These are phyloP conservation scores for Chironomus tepperi DNA, from an alignment of 1,140 invertebrate genomes.

Conservation along the genomic window DNA sequence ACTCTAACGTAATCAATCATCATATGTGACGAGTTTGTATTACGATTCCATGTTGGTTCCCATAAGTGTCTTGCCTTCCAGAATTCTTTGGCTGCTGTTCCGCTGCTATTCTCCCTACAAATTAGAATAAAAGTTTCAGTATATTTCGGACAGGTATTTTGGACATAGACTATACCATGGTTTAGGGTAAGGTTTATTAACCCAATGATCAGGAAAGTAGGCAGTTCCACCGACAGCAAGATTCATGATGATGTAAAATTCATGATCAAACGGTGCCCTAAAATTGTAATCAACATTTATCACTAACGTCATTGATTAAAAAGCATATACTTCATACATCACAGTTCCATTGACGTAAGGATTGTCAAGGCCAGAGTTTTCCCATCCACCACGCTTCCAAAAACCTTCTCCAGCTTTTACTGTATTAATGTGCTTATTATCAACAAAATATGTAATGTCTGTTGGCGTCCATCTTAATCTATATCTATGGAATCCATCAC, in stretches of 20 bases:
- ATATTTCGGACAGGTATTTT: slow-evolving; percentile 31
- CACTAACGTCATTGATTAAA: too few relatives aligned
- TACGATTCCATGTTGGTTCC: slow-evolving; percentile 43
- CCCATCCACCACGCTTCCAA: slow-evolving; percentile 35
- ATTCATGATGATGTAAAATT: slow-evolving; percentile 46
- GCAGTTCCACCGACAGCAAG: slow-evolving; percentile 43
- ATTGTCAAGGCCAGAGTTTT: slow-evolving; percentile 30
- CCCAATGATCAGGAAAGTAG: slow-evolving; percentile 42
- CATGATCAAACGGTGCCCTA: slow-evolving; percentile 38
- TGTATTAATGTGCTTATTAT: slow-evolving; percentile 31
- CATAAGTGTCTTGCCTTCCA: slow-evolving; percentile 41
- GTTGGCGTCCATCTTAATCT: slow-evolving; percentile 29
- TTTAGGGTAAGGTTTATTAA: background rate
- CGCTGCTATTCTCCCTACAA: slow-evolving; percentile 40
- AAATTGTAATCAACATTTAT: too few relatives aligned
- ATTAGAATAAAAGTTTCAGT: background rate
- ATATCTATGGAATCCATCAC: slow-evolving; percentile 31
- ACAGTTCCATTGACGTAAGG: slow-evolving; percentile 37
- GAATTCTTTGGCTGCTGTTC: slow-evolving; percentile 38
- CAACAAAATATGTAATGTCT: slow-evolving; percentile 29
- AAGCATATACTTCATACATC: slow-evolving; percentile 31
- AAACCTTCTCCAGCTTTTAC: slow-evolving; percentile 35
- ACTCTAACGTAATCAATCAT: slow-evolving; percentile 52
- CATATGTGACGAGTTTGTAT: slow-evolving; percentile 40
- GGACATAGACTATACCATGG: slow-evolving; percentile 31